Percentiles rank a stretch among this genome's conserved stretches.
Conservation (phyloP, 2,113 vertebrate genomes). For the Petromus typicus region DNA sequence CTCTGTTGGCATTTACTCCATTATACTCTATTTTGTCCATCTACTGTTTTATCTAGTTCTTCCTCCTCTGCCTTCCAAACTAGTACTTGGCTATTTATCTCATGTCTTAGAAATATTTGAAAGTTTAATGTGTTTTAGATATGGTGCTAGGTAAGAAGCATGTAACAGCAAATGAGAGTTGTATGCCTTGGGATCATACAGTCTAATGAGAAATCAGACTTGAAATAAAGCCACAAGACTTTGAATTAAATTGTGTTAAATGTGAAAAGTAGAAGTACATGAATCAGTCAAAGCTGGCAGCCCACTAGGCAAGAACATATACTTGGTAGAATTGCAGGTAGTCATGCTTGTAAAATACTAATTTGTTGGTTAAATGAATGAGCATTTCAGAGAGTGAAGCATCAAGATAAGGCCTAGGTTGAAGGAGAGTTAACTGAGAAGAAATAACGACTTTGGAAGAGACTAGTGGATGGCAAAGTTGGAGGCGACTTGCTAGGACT, state of each 20-base stretch:
- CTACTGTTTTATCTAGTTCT: neutral
- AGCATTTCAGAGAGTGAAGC: neutral
- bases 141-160: neutral
- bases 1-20: neutral
- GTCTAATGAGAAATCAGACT: neutral
- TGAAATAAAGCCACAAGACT: conserved; percentile 27
- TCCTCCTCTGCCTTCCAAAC: neutral
- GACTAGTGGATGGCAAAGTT: neutral
- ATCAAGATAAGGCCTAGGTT: neutral
- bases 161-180: neutral
- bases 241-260: conserved; percentile 13
- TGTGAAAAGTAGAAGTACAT: neutral
- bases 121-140: neutral
- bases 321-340: neutral
- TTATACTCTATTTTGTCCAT: neutral
- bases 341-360: neutral
- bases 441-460: neutral
- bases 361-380: neutral
- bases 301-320: neutral
- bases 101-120: neutral
- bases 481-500: neutral
- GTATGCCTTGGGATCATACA: neutral
- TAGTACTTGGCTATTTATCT: neutral
- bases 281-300: neutral
- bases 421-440: neutral